Evolutionary conservation across 2,113 vertebrate genomes (phyloP).

Genomic region (Symphodus melops): DNA sequence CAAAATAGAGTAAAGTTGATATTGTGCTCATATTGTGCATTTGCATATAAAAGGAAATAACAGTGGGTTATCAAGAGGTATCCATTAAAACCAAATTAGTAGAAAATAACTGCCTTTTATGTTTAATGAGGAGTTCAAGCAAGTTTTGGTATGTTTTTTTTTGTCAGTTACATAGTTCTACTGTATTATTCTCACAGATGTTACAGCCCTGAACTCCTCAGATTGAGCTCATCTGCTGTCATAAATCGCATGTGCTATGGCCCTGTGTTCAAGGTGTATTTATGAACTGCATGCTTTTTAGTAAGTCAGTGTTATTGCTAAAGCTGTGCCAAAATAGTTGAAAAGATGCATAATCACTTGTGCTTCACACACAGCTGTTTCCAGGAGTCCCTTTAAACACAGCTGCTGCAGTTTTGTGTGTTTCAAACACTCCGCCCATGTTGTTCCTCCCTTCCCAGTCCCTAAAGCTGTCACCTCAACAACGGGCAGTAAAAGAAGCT

Average conservation of each 20-base stretch:
- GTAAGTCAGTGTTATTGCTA: constrained; percentile 67
- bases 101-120: neutral
- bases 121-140: neutral
- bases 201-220: neutral
- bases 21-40: no score
- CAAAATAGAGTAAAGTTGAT: no score
- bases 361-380: constrained; percentile 78
- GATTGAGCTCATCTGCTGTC: constrained; percentile 12
- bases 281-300: constrained; percentile 66
- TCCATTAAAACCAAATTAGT: neutral
- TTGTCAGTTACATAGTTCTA: neutral
- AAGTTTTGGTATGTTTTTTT: constrained; percentile 2
- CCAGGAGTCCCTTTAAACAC: constrained; percentile 82
- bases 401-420: constrained; percentile 73
- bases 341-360: constrained; percentile 78
- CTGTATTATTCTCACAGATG: neutral
- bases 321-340: constrained; percentile 75
- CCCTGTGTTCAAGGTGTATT: constrained; percentile 62
- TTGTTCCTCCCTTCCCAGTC: constrained; percentile 71
- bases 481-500: constrained; percentile 74
- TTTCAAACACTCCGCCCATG: constrained; percentile 75
- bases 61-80: neutral
- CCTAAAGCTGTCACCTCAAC: constrained; percentile 82
- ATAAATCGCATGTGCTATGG: constrained; percentile 28
- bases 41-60: neutral